phyloP scores from a whole-genome alignment of 2,113 vertebrate species.

The Nipponia nippon region DNA sequence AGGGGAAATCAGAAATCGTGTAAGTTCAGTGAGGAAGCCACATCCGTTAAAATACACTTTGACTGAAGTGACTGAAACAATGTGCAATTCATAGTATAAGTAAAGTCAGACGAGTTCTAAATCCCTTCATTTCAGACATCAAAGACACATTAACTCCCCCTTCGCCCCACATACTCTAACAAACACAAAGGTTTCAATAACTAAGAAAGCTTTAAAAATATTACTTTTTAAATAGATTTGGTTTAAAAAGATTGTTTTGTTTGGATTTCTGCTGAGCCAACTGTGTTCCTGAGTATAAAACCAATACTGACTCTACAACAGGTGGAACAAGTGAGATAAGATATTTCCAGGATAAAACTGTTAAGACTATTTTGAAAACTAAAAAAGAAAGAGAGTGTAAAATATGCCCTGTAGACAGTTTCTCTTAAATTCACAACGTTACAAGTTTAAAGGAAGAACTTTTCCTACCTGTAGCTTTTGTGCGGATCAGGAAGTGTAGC shows the following conservation, averaged over 20 bases:
- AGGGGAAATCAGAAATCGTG: background rate
- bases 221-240: background rate
- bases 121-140: background rate
- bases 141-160: background rate
- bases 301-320: background rate
- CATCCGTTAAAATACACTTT: background rate
- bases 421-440: background rate
- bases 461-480: slow-evolving; percentile 64
- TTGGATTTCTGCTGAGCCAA: background rate
- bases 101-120: slow-evolving; percentile 11
- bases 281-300: background rate
- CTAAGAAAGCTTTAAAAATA: background rate
- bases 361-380: background rate
- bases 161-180: background rate
- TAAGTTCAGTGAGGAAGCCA: background rate
- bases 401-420: background rate
- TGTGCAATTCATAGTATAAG: background rate
- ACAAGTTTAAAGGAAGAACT: background rate
- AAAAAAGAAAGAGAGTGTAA: background rate
- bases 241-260: background rate
- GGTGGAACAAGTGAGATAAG: background rate
- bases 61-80: background rate
- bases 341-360: background rate
- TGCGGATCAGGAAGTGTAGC: slow-evolving; percentile 16
- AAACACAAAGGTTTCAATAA: background rate